phyloP scores from a whole-genome alignment of 2,888 invertebrate species.

The Hyposoter dolosus region DNA sequence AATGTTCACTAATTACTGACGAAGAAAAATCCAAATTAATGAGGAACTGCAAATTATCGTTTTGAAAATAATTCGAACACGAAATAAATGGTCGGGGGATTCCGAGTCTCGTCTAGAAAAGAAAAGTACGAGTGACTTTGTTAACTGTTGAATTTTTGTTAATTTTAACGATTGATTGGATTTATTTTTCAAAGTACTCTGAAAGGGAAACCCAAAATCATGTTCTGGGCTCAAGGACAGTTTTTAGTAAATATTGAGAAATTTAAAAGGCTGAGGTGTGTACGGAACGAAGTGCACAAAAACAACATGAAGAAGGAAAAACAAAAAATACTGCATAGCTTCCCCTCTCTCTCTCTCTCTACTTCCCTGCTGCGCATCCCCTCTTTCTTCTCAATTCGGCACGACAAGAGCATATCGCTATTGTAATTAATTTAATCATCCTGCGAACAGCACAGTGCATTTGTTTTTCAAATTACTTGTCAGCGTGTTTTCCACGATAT shows the following conservation, averaged over 20 bases:
- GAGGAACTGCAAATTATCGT: no score
- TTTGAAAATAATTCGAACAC: no score
- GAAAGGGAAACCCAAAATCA: no score
- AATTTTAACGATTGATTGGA: no score
- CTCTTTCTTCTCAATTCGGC: constrained; percentile 5
- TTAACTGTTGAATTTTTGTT: no score
- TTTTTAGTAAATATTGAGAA: constrained; percentile 3
- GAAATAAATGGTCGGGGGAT: no score
- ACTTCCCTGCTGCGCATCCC: neutral
- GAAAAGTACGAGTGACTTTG: no score
- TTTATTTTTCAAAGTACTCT: no score
- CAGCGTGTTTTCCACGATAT: constrained; percentile 47
- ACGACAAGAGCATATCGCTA: constrained; percentile 54
- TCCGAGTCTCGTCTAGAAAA: no score
- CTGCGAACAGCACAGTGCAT: constrained; percentile 57
- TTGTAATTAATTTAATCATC: constrained; percentile 71
- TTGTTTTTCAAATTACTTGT: constrained; percentile 70
- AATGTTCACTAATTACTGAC: no score
- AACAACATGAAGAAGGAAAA: neutral
- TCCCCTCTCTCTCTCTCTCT: constrained; percentile 2
- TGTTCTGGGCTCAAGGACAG: no score
- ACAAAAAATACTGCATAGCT: neutral
- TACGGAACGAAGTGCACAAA: neutral
- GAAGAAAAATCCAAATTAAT: no score
- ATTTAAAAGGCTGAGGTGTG: neutral